Base-by-base conservation (phyloP, 2,888 invertebrate genomes). In the Xanthorhoe spadicearia region DNA sequence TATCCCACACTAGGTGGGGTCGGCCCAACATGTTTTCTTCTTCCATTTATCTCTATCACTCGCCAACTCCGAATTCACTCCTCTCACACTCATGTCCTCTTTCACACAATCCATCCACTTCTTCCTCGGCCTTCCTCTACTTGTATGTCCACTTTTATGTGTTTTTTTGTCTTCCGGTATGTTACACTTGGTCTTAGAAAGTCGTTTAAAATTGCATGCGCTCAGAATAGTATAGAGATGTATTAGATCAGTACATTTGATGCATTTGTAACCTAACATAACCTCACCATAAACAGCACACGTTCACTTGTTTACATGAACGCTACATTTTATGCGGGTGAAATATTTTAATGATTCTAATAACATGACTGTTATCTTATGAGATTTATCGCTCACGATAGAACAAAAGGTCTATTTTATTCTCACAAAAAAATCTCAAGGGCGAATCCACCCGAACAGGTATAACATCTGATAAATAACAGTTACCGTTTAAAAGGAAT, bases 171-270 rank as follows among this genome's bases (percentile, higher is more conserved):
- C n/a, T n/a, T n/a, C n/a, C n/a, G n/a, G n/a, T n/a, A n/a, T 23
- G 23, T 1, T 23, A 68, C 64, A 52, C 62, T 59, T 49, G 55
- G 62, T 81, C 66, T 63, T 87, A 86, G 87, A 89, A 88, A 88
- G 88, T 84, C 80, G 82, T 83, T 83, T 82, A 82, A 84, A 87
- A 86, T 85, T 84, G 78, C 82, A 83, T 75, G 81, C 81, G 83
- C 72, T 72, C 71, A 43, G 72, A 72, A 65, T 68, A 66, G 72
- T 78, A 80, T 81, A 1, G 77, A 81, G 81, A 53, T n/a, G 18
- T 51, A 58, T 35, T 3, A n/a, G 46, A 46, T 46, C 28, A 32
- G 50, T 35, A 58, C 23, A 23, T 23, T 75, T 68, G 70, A 73
- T 71, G 71, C 63, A 19, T 54, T 77, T 78, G 83, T 80, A 83